Percentiles rank a stretch among this genome's conserved stretches.
Conservation (phyloP, 2,797 vertebrate genomes). For the Sarcophilus harrisii region DNA sequence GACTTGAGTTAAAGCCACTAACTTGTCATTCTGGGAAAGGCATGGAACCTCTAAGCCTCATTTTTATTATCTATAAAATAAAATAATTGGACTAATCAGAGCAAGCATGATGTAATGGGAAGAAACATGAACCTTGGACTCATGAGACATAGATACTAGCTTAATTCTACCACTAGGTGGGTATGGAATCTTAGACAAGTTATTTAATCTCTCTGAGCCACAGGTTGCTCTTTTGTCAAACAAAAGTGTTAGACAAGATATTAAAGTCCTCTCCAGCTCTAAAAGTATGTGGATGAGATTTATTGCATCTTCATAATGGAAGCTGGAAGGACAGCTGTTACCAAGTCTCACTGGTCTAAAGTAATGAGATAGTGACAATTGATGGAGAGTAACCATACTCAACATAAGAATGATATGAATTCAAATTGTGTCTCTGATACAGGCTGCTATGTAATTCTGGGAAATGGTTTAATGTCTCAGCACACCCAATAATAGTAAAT, state of each 20-base stretch:
- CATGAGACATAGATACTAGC: background rate
- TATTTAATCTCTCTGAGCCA: background rate
- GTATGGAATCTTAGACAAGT: background rate
- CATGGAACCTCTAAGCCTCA: background rate
- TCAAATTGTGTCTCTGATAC: background rate
- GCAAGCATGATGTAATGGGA: background rate
- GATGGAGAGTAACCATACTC: background rate
- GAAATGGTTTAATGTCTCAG: background rate
- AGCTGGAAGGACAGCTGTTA: background rate
- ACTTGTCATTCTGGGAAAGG: background rate
- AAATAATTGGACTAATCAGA: background rate
- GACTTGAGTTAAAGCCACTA: background rate
- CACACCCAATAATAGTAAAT: background rate
- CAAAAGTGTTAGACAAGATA: background rate
- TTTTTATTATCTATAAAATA: background rate
- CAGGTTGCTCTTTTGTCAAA: background rate
- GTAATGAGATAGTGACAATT: background rate
- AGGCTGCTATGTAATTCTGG: background rate
- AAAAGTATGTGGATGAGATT: background rate
- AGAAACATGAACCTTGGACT: background rate
- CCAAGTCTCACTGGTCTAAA: background rate
- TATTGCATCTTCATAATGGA: too few relatives aligned
- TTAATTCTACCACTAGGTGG: background rate
- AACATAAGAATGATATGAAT: background rate
- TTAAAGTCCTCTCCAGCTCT: background rate